Conservation (phyloP, 2,113 vertebrate species). For the Enhydra lutris region DNA sequence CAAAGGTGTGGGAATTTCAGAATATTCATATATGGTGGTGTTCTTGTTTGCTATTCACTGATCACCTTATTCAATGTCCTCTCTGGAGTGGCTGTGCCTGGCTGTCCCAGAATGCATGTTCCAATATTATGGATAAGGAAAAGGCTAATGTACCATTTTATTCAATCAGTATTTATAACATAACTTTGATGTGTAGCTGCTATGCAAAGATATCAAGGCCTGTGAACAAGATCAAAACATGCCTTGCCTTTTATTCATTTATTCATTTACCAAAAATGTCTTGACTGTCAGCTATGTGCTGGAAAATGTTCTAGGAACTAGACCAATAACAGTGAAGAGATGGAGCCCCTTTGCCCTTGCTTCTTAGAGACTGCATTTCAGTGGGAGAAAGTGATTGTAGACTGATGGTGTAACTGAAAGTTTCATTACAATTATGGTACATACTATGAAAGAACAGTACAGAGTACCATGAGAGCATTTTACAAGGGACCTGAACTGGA, state of each 20-base stretch:
- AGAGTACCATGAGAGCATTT: neutral
- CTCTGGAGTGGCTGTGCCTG: neutral
- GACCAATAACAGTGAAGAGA: neutral
- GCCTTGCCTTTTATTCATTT: neutral
- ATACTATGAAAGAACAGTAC: neutral
- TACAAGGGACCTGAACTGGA: neutral
- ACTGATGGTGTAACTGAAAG: neutral
- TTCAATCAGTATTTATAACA: neutral
- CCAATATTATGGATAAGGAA: neutral
- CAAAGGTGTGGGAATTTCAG: neutral
- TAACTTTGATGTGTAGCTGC: neutral
- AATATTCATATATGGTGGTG: neutral
- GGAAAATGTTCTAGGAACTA: neutral
- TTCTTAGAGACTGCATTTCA: neutral
- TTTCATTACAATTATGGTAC: neutral
- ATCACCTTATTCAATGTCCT: neutral
- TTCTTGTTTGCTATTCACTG: neutral
- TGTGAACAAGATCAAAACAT: neutral
- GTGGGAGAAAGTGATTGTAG: neutral
- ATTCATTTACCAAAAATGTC: neutral
- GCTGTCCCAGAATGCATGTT: neutral
- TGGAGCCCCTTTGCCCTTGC: neutral
- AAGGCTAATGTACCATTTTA: neutral
- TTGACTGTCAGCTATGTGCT: neutral
- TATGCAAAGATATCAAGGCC: neutral